A percentile compares a stretch with the other conserved stretches of the same genome.
phyloP scores from a whole-genome alignment of 2,797 vertebrate genomes.

The Rhabdophis nuchalis region DNA sequence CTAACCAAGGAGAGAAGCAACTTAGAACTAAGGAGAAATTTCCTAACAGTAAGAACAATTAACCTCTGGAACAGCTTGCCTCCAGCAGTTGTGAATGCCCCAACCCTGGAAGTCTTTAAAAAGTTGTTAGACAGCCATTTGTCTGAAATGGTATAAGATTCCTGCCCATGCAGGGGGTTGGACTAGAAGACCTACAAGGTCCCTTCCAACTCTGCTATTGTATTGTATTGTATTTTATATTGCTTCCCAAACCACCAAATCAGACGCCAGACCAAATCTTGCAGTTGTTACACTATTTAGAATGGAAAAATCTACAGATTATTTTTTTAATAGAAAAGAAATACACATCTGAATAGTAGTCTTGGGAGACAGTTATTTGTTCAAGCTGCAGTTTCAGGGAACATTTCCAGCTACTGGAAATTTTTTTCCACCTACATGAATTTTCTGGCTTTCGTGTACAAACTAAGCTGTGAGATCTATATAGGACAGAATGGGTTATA shows the following conservation, averaged over 20 bases:
- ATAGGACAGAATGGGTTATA: constrained; percentile 46
- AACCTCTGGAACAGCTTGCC: too few species aligned
- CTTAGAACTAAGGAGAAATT: too few species aligned
- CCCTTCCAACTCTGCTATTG: too few species aligned
- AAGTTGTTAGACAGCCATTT: too few species aligned
- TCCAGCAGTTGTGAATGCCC: too few species aligned
- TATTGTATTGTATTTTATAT: too few species aligned
- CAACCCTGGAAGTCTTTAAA: too few species aligned
- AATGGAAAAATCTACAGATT: constrained; percentile 1
- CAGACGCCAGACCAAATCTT: neutral
- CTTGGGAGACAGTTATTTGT: constrained; percentile 48
- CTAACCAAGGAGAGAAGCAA: too few species aligned
- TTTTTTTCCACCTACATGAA: constrained; percentile 51
- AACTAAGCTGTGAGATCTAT: constrained; percentile 43
- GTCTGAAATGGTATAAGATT: too few species aligned
- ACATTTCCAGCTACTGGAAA: constrained; percentile 4
- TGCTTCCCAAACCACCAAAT: neutral
- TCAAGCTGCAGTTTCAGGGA: neutral
- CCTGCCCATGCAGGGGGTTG: too few species aligned
- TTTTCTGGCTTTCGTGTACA: constrained; percentile 58
- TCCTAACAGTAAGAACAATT: too few species aligned
- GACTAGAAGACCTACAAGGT: too few species aligned
- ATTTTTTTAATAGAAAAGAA: constrained; percentile 48
- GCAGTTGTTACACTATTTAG: constrained; percentile 31
- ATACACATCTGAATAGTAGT: constrained; percentile 44